These are phyloP conservation scores for Streptopelia turtur DNA, from an alignment of 2,797 vertebrate species.

Conservation along the genomic window DNA sequence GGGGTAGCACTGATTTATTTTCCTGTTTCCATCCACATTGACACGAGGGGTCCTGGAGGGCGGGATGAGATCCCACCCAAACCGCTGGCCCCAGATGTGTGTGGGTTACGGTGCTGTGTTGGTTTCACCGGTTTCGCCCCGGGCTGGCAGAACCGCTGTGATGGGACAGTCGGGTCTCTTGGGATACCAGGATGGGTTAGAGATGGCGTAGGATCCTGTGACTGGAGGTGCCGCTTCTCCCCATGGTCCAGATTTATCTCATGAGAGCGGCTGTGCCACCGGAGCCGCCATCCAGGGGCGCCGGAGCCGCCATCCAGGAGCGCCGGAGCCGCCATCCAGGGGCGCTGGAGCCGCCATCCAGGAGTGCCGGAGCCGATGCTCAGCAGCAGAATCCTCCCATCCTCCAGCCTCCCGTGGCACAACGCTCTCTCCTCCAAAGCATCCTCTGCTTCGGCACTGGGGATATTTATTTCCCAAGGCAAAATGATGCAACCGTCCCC, in stretches of 20 bases:
- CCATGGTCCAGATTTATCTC: rapidly evolving
- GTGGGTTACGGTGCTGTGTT: not conserved
- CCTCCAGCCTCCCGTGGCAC: not conserved
- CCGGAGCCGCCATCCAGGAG: no score
- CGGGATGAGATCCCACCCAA: not conserved
- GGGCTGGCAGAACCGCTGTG: not conserved
- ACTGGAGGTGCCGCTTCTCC: not conserved
- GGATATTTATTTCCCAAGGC: slow-evolving; percentile 56
- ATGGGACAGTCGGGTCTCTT: not conserved
- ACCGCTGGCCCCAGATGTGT: not conserved
- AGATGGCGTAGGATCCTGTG: not conserved
- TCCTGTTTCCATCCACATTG: not conserved
- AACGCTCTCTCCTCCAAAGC: not conserved
- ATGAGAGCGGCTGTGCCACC: no score
- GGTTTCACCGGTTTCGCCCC: not conserved
- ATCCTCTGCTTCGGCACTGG: not conserved
- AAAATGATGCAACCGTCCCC: slow-evolving; percentile 58
- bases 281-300: no score
- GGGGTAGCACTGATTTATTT: not conserved
- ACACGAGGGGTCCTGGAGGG: not conserved
- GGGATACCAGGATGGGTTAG: not conserved
- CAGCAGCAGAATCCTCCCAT: rapidly evolving
- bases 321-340: no score
- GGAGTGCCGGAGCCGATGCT: not conserved
- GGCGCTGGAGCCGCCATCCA: no score